Evolutionary conservation across 2,797 vertebrate genomes (phyloP), one percentile per base, ranked within the genome.

Genomic region (Octomys mimax): DNA sequence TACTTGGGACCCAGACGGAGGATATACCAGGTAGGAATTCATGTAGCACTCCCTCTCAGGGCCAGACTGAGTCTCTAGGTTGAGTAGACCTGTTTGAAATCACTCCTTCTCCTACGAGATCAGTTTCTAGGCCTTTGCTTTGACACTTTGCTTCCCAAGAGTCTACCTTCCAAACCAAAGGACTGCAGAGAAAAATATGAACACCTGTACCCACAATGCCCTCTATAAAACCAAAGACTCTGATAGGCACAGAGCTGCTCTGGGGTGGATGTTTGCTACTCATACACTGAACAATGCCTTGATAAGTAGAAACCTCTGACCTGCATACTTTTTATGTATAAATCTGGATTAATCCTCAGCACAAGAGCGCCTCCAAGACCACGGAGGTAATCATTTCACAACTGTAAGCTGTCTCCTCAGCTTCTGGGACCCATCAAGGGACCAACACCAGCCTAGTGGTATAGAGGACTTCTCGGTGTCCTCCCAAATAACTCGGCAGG

Each of bases 1-100:
- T 39, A 5, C 26, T n/a, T 49, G n/a, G 9, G 19, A 6, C 2
- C 9, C 11, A n/a, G 22, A 6, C 31, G 2, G 49, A 83, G 71
- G 77, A 64, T 13, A 52, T 42, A 4, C 10, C 6, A 7, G 52
- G 68, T 6, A 39, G 18, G 42, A 75, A 80, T 49, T 21, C 11
- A 2, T n/a, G 3, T 4, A 13, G 22, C 52, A 6, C 19, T 2
- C 24, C 54, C 22, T 26, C n/a, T 1, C 83, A 22, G 0, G 9
- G 26, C 24, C 49, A 61, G 5, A 3, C 7, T 59, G 14, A 0
- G 10, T 66, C 28, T 68, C 57, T 46, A 42, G 16, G n/a, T 49
- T 10, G 2, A 33, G 8, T 2, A 21, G 26, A 54, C 42, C 26
- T 31, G 77, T 19, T 39, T 57, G 10, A 68, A 90, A 39, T 64